These are phyloP conservation scores for Octopus sinensis DNA, from an alignment of 1,140 invertebrate species.

Conservation along the genomic window DNA sequence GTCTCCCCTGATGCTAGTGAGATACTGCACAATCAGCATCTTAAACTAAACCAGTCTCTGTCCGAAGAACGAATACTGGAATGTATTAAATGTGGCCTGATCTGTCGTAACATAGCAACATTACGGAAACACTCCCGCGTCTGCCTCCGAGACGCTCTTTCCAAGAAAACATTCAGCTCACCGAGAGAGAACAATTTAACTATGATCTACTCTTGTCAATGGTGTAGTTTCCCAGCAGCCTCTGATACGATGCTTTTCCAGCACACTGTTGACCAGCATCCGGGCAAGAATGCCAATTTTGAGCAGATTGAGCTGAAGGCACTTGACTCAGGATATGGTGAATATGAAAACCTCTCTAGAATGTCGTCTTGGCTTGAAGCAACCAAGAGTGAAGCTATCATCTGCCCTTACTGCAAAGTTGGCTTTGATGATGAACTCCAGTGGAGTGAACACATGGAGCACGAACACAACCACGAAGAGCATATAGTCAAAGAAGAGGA, in stretches of 20 bases:
- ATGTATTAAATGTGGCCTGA: background rate
- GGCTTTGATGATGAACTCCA: background rate
- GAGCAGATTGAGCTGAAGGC: conserved; percentile 1
- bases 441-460: background rate
- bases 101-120: background rate
- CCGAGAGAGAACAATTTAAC: background rate
- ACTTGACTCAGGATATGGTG: background rate
- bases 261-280: conserved; percentile 5
- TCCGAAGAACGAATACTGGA: background rate
- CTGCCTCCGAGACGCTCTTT: background rate
- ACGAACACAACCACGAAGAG: background rate
- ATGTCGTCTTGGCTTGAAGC: background rate
- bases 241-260: background rate
- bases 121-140: background rate
- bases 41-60: background rate
- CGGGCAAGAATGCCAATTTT: conserved; percentile 1
- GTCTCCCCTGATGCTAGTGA: background rate
- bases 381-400: background rate
- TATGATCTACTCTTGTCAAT: background rate
- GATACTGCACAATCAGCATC: background rate
- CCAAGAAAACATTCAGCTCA: background rate
- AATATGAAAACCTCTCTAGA: background rate
- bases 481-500: background rate
- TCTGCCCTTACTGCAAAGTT: background rate
- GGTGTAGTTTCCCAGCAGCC: background rate